Evolutionary conservation across 2,797 vertebrate genomes (phyloP), one percentile per base, ranked within the genome.

Genomic region (Enteromius trimaculatus): DNA sequence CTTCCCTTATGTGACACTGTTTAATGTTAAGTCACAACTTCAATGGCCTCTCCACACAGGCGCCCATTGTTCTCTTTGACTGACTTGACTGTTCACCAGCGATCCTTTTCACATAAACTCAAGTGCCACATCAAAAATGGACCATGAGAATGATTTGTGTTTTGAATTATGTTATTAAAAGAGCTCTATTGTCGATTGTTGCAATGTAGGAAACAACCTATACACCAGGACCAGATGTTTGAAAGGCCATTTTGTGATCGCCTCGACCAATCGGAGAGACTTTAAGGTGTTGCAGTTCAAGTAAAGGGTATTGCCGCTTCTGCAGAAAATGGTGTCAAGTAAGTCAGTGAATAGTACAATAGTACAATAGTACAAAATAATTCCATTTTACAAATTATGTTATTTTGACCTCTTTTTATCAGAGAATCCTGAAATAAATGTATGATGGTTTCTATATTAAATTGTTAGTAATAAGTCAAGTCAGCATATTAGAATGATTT

Each of bases 21-120:
- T 77, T 77, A 83, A 83, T 60, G 81, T 83, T 69, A 66, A 75
- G 74, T 83, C 65, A 77, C 47, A 68, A 42, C 71, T 66, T 82
- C 80, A 82, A 53, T 39, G 70, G 29, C 42, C 65, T 26, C 80
- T 53, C 60, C n/a, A 55, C 60, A 82, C 31, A 82, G 72, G 9
- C 60, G 6, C 53, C 21, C 51, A 83, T 83, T 83, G 64, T 83
- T 83, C 81, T 66, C 64, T 69, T 68, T 60, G 37, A 58, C 74
- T 83, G 74, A 83, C 74, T 78, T 83, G 65, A 82, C 71, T 76
- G 9, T 74, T 81, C 42, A 42, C 29, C 44, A 55, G 16, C 3
- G 19, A 47, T 77, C 39, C 51, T 70, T 77, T 60, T 83, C 64
- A 58, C 74, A 77, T 58, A 77, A 77, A 83, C 81, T 70, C 74